phyloP scores from a whole-genome alignment of 2,888 invertebrate genomes.

The Dinocampus coccinellae region DNA sequence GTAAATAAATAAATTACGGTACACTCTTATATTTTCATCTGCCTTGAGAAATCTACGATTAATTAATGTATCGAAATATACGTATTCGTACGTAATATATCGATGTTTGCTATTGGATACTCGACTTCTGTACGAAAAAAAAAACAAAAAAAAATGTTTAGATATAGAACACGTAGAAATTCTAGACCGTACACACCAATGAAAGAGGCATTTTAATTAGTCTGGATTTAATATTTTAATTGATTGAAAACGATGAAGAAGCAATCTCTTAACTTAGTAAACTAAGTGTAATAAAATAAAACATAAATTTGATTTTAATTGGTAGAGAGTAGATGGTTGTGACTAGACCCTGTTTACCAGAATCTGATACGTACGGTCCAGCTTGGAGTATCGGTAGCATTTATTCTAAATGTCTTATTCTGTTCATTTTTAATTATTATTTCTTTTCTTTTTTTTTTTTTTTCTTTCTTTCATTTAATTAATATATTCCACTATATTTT shows the following conservation, averaged over 20 bases:
- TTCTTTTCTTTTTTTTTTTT: slow-evolving; percentile 25
- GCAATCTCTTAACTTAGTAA: background rate
- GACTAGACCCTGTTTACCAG: slow-evolving; percentile 59
- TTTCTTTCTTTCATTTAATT: slow-evolving; percentile 21
- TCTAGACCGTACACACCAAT: slow-evolving; percentile 27
- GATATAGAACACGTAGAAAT: background rate
- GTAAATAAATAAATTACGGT: slow-evolving; percentile 59
- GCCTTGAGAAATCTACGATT: slow-evolving; percentile 18
- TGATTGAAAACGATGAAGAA: background rate
- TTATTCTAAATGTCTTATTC: slow-evolving; percentile 33
- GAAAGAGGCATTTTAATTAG: background rate
- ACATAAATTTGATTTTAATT: slow-evolving; percentile 44
- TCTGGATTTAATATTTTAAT: background rate
- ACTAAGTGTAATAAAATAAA: slow-evolving; percentile 28
- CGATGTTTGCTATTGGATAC: background rate
- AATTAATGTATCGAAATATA: slow-evolving; percentile 41
- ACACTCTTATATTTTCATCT: slow-evolving; percentile 34
- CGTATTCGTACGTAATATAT: background rate
- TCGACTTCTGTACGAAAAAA: slow-evolving; percentile 7
- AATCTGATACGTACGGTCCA: slow-evolving; percentile 52
- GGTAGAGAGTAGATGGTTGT: slow-evolving; percentile 48
- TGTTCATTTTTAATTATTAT: slow-evolving; percentile 20
- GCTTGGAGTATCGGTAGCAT: slow-evolving; percentile 23
- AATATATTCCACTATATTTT: no score
- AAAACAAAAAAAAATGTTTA: background rate